Percentiles rank a stretch among this genome's conserved stretches.
These are phyloP conservation scores for Larimichthys polyactis DNA, from an alignment of 2,113 vertebrate species.

Conservation along the genomic window DNA sequence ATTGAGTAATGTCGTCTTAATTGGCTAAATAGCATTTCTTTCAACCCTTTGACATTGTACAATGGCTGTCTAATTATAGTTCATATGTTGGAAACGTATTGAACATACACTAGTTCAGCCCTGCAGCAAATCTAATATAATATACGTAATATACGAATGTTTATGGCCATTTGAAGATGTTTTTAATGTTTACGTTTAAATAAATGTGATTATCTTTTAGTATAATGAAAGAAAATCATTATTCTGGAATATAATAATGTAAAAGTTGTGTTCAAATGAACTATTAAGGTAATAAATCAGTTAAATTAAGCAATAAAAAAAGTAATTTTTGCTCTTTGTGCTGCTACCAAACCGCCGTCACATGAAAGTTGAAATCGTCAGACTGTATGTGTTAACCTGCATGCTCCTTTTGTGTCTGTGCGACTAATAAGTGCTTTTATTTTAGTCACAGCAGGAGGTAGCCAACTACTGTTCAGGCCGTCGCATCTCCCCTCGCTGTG, in stretches of 20 bases:
- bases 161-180: too few relatives aligned
- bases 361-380: constrained; percentile 4
- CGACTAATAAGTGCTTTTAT: constrained; percentile 57
- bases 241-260: too few relatives aligned
- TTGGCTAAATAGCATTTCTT: constrained; percentile 21
- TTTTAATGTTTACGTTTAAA: too few relatives aligned
- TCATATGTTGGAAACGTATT: constrained; percentile 9
- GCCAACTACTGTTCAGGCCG: constrained; percentile 60
- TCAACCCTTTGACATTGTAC: constrained; percentile 5
- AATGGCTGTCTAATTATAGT: constrained; percentile 5
- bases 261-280: too few relatives aligned
- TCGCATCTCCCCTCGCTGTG: constrained; percentile 49
- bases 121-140: too few relatives aligned
- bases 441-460: constrained; percentile 53
- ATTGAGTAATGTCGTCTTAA: constrained; percentile 34
- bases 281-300: background rate
- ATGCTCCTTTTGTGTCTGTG: constrained; percentile 53
- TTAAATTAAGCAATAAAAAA: background rate
- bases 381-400: constrained; percentile 38
- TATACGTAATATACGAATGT: too few relatives aligned
- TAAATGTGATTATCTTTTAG: too few relatives aligned
- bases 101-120: constrained; percentile 12
- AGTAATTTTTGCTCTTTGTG: background rate
- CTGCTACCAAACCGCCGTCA: constrained; percentile 6
- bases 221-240: too few relatives aligned